Base-by-base conservation (phyloP, 2,113 vertebrate species). In the Phycodurus eques region DNA sequence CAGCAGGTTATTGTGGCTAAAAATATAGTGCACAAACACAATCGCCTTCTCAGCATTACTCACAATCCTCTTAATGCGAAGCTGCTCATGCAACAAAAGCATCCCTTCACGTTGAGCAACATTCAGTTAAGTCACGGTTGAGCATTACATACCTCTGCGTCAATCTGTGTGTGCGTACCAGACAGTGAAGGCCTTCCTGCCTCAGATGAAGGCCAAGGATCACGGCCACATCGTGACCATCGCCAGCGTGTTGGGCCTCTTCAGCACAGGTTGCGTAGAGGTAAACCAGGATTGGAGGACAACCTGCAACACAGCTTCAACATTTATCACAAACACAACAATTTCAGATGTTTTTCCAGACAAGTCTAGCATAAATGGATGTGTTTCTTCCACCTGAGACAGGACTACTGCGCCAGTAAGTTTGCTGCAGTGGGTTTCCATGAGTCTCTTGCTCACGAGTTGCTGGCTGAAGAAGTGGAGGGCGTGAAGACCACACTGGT, bases 401-500 rank as follows among this genome's bases (percentile, higher is more conserved):
- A 93, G 91, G 89, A 87, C 75, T 93, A 92, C 74, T 92, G 90
- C 68, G 90, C 92, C 70, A 92, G 90, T 76, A 91, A 90, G 56
- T 93, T 91, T 79, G 90, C 91, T 9, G 88, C 85, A 6, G 89
- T 91, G 67, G 89, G 89, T 11, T 92, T 91, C 73, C 90, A 91
- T 0, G 90, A 93, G 80, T 91, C 92, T 53, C 70, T 92, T 66
- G 88, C 88, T 70, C 90, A 92, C 4, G 88, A 92, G 73, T 80
- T 92, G 78, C 81, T 86, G 70, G 85, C 88, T 13, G 89, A 89
- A 7, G 85, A 89, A n/a, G 44, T 87, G 10, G 85, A 90, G 3
- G 86, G 81, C 22, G 84, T 91, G 77, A 92, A 92, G 82, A 91
- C 87, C 0, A 90, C 88, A 0, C 88, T 92, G 0, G 88, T 91